Base-by-base conservation (phyloP, 2,113 vertebrate genomes). In the Picathartes gymnocephalus region DNA sequence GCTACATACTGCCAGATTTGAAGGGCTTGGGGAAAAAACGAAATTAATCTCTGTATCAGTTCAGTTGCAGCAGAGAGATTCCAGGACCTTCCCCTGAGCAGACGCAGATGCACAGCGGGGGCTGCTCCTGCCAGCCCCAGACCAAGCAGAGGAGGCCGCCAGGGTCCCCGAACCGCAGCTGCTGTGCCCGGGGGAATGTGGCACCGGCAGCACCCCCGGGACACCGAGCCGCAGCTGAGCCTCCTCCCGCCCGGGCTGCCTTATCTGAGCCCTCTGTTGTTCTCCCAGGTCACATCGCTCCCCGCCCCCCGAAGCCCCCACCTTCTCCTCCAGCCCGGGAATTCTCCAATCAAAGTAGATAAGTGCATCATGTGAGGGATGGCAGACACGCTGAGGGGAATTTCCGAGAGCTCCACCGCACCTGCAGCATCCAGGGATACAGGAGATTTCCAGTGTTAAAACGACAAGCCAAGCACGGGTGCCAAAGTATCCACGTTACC, bases 341-440 rank as follows among this genome's bases (percentile, higher is more conserved):
- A 77, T 73, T 65, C 95, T 88, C 92, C 94, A 97, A 88, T 95
- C 62, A 68, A 77, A 73, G 71, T 78, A 80, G 79, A 50, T 40
- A 65, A 76, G 66, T 4, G 2, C 76, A 81, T 90, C 79, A 86
- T 81, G 88, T 71, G 94, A 95, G 90, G 35, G 60, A 66, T 1
- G 62, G 70, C 89, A 90, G 78, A 14, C 33, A 65, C 16, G 5
- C 78, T 15, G 58, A 91, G 66, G 86, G 86, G 89, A 33, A 92
- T 95, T 93, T 96, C 94, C 90, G 39, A 88, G 92, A 81, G 84
- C 82, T 92, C 35, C 81, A 22, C 77, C 50, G 81, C 88, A 94
- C 86, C 94, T 86, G 85, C 93, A 70, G 88, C 62, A 39, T 20
- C 47, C 50, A 16, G 4, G 2, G 74, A 47, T n/a, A 27, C 35